phyloP scores from a whole-genome alignment of 2,113 vertebrate species.

The Podilymbus podiceps region DNA sequence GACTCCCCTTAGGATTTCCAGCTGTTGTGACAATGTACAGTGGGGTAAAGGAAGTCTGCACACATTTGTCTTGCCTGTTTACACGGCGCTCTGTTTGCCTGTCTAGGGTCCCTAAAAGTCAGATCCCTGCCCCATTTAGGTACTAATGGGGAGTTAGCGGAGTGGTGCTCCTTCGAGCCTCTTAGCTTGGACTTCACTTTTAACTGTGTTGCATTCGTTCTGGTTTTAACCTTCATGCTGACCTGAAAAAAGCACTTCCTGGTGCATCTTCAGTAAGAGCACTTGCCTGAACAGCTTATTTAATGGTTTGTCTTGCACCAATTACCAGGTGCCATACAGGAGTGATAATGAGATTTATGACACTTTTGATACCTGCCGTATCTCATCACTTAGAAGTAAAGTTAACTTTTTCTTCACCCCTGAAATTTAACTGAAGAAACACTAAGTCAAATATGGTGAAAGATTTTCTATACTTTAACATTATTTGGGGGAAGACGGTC shows the following conservation, averaged over 20 bases:
- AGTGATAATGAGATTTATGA: background rate
- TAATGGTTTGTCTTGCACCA: background rate
- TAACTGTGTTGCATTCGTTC: background rate
- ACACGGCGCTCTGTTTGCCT: background rate
- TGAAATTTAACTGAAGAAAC: background rate
- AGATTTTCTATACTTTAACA: background rate
- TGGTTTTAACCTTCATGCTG: background rate
- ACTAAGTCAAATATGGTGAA: accelerated
- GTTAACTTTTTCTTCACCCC: background rate
- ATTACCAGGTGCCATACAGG: background rate
- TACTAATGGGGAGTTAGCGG: background rate
- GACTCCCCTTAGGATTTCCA: background rate
- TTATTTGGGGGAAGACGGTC: background rate
- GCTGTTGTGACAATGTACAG: accelerated
- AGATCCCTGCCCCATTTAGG: background rate
- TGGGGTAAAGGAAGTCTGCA: background rate
- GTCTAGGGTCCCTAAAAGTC: background rate
- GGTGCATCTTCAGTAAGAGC: background rate
- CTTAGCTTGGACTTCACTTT: background rate
- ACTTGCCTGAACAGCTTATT: background rate
- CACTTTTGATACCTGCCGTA: background rate
- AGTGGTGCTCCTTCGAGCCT: background rate
- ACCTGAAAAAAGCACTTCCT: background rate
- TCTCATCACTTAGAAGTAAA: background rate
- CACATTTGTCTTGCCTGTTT: background rate